Conservation (phyloP, 2,113 vertebrate species). For the Oreotragus oreotragus region DNA sequence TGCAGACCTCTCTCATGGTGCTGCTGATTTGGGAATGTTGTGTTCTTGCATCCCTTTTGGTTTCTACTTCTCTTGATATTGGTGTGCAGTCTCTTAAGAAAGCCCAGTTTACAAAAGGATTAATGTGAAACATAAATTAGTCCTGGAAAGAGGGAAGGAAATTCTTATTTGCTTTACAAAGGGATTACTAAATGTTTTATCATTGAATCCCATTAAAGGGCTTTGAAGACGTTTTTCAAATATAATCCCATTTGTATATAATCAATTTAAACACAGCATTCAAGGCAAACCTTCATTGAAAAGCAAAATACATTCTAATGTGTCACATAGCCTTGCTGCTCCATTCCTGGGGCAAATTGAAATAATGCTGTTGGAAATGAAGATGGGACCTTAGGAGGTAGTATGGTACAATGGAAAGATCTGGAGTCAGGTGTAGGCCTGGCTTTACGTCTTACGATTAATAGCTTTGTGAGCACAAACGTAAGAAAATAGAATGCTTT, state of each 20-base stretch:
- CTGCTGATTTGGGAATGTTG: not conserved
- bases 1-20: not conserved
- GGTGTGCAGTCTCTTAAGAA: not conserved
- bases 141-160: not conserved
- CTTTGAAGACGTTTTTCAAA: not conserved
- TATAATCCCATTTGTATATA: not conserved
- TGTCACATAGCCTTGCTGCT: not conserved
- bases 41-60: not conserved
- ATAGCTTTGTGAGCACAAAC: not conserved
- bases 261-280: not conserved
- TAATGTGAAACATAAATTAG: not conserved
- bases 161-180: not conserved
- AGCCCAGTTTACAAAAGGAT: not conserved
- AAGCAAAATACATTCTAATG: not conserved
- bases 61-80: not conserved
- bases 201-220: not conserved
- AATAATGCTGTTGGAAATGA: not conserved
- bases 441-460: not conserved
- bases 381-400: not conserved
- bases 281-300: not conserved
- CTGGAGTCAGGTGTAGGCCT: not conserved
- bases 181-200: not conserved
- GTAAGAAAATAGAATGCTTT: not conserved
- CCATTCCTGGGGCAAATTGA: not conserved
- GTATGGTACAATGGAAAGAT: not conserved